Percentiles rank a stretch among this genome's conserved stretches.
Conservation (phyloP, 2,797 vertebrate species). For the Enteromius thamalakanensis region DNA sequence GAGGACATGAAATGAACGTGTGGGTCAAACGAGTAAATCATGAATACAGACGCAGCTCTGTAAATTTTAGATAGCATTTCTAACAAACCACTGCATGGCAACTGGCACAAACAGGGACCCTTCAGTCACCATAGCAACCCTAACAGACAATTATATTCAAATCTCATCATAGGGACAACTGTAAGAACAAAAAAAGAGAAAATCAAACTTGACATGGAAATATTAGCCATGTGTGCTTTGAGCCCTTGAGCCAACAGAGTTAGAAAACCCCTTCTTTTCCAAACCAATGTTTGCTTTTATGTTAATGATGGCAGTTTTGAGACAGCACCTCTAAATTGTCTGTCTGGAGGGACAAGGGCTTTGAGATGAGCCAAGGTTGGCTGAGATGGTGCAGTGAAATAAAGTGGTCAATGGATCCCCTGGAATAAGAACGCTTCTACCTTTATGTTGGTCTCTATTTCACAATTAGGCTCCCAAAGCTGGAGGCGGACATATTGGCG, state of each 20-base stretch:
- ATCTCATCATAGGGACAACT: constrained; percentile 70
- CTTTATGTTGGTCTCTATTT: constrained; percentile 73
- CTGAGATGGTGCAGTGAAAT: constrained; percentile 65
- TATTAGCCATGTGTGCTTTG: constrained; percentile 17
- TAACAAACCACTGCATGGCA: constrained; percentile 72
- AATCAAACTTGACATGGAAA: constrained; percentile 31
- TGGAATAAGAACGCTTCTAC: constrained; percentile 71
- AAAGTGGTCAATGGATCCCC: constrained; percentile 64
- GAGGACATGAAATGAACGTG: background rate
- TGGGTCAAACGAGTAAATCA: background rate
- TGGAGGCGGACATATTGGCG: background rate
- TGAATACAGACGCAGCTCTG: background rate
- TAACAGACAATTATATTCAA: constrained; percentile 71
- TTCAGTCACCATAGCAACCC: constrained; percentile 75
- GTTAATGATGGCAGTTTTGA: constrained; percentile 39
- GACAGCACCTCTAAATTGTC: constrained; percentile 57
- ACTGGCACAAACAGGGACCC: constrained; percentile 69
- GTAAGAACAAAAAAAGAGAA: constrained; percentile 47
- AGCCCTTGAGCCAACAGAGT: constrained; percentile 21
- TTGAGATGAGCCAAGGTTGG: constrained; percentile 70
- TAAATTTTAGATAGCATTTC: constrained; percentile 40
- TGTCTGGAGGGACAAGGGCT: constrained; percentile 48
- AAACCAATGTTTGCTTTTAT: constrained; percentile 50
- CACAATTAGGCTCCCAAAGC: constrained; percentile 51
- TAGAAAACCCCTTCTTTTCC: constrained; percentile 26